Percentiles rank a stretch among this genome's conserved stretches.
phyloP scores from a whole-genome alignment of 2,888 invertebrate genomes.

The Monoplex corrugatus region DNA sequence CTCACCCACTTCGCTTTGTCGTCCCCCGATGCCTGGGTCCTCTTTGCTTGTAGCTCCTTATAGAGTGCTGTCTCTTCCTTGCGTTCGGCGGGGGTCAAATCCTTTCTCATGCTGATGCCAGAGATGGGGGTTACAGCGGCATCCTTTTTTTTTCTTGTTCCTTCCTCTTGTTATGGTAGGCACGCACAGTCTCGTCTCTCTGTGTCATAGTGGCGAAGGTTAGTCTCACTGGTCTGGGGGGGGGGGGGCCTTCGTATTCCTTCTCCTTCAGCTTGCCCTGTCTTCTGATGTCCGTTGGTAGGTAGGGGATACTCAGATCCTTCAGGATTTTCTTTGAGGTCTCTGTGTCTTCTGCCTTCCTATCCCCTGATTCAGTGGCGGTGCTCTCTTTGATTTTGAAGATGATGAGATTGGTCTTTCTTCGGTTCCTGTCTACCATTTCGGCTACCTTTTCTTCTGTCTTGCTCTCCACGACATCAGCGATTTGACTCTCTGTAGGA shows the following conservation, averaged over 20 bases:
- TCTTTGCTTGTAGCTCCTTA: background rate
- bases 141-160: background rate
- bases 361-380: background rate
- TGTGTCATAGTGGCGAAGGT: background rate
- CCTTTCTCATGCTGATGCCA: background rate
- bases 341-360: slow-evolving; percentile 44
- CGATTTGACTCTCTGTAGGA: background rate
- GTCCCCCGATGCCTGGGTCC: background rate
- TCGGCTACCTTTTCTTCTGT: slow-evolving; percentile 12
- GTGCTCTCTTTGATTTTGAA: slow-evolving; percentile 15
- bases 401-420: background rate
- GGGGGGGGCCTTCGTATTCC: background rate
- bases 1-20: slow-evolving; percentile 17
- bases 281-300: slow-evolving; percentile 43
- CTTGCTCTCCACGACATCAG: background rate
- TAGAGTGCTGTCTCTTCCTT: slow-evolving; percentile 13
- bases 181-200: background rate
- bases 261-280: slow-evolving; percentile 3
- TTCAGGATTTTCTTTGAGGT: slow-evolving; percentile 47
- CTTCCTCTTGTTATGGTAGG: background rate
- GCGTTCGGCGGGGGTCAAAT: background rate
- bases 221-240: background rate
- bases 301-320: slow-evolving; percentile 45
- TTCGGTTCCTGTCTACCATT: slow-evolving; percentile 13
- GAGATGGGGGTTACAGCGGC: background rate